Conservation (phyloP, 2,113 vertebrate genomes). For the Glareola pratincola region DNA sequence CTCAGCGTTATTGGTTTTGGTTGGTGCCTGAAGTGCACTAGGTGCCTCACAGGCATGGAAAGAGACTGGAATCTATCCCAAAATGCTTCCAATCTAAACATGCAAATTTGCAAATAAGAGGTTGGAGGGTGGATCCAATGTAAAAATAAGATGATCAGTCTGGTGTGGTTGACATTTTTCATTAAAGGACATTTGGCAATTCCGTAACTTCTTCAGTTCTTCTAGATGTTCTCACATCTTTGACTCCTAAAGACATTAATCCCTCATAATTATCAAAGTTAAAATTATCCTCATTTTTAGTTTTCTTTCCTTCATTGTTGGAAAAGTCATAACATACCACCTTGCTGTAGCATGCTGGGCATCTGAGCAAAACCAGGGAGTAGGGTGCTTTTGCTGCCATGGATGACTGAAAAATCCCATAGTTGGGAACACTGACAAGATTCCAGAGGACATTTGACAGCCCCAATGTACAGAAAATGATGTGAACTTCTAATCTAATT, state of each 20-base stretch:
- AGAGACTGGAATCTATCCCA: not conserved
- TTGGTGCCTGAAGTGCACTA: not conserved
- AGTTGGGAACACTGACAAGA: not conserved
- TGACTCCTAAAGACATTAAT: not conserved
- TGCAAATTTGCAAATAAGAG: not conserved
- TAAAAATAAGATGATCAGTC: not conserved
- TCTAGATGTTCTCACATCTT: not conserved
- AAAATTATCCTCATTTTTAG: not conserved
- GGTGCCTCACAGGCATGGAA: not conserved
- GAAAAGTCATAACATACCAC: not conserved
- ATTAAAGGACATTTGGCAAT: not conserved
- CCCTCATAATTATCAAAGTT: not conserved
- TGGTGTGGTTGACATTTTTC: not conserved
- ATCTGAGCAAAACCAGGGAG: not conserved
- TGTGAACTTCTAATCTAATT: not conserved
- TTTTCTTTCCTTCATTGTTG: not conserved
- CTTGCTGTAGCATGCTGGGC: not conserved
- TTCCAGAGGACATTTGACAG: not conserved
- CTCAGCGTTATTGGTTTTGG: not conserved
- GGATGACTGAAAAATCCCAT: not conserved
- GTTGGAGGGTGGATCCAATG: not conserved
- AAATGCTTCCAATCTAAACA: constrained; percentile 11
- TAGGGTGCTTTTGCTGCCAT: not conserved
- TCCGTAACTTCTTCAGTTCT: not conserved
- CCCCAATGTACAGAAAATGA: not conserved